A percentile compares a stretch with the other conserved stretches of the same genome.
Evolutionary conservation across 2,113 vertebrate genomes (phyloP).

Genomic region (Thunnus maccoyii): DNA sequence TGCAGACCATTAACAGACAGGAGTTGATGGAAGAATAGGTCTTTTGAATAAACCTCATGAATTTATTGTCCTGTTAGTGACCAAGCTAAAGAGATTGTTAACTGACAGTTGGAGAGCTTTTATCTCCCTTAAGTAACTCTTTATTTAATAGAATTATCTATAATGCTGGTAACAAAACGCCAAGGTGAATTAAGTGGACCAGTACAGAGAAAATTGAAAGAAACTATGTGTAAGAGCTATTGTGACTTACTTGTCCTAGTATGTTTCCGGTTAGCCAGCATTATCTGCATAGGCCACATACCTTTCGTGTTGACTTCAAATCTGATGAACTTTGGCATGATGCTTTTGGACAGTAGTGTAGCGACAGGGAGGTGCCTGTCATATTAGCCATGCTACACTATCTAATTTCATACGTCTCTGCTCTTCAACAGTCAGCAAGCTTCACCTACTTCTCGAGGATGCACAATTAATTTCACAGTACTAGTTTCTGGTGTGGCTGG

Average conservation of each 20-base stretch:
- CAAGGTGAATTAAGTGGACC: too few relatives aligned
- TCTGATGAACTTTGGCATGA: neutral
- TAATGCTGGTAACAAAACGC: neutral
- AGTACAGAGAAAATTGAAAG: too few relatives aligned
- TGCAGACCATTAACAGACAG: neutral
- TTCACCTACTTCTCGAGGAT: neutral
- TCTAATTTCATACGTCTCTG: too few relatives aligned
- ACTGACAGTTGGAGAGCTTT: too few relatives aligned
- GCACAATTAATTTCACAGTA: neutral
- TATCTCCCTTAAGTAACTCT: too few relatives aligned
- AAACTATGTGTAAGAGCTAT: too few relatives aligned
- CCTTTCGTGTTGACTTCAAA: neutral
- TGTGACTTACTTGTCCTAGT: neutral
- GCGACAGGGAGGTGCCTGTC: too few relatives aligned
- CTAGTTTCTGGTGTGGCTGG: constrained; percentile 5
- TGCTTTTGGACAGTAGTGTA: too few relatives aligned
- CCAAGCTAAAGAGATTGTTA: neutral
- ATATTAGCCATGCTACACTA: too few relatives aligned
- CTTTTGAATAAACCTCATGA: neutral
- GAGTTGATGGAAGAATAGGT: neutral
- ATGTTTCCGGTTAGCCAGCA: neutral
- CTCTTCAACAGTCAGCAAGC: too few relatives aligned
- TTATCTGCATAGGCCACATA: neutral
- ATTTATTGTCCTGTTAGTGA: neutral
- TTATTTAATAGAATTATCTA: neutral